Base-by-base conservation (phyloP, 2,113 vertebrate species). In the Caretta caretta region DNA sequence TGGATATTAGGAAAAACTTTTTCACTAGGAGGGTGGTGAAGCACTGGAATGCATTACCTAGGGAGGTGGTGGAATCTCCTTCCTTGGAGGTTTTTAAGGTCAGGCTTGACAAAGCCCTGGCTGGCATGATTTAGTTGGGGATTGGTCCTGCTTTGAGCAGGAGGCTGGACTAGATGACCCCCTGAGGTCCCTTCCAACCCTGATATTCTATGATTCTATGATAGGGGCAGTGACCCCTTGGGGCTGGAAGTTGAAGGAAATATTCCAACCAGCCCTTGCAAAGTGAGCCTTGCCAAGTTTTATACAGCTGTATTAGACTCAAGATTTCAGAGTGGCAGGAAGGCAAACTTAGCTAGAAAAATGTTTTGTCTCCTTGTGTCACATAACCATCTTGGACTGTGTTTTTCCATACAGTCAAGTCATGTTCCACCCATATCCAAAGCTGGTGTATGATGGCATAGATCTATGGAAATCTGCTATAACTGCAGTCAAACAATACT, bases 311-410 rank as follows among this genome's bases (percentile, higher is more conserved):
- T 65, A 13, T 65, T 65, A 81, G 94, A 95, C 92, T 91, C 92
- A 96, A 90, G 79, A 38, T 78, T 97, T 96, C 76, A 87, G 92
- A 88, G 79, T 87, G 86, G 35, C 87, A 94, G 83, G 81, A 95
- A 86, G 93, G 89, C 79, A 91, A 93, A 92, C 97, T 95, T 92
- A 94, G 25, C 53, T n/a, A 20, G 50, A 46, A 92, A 91, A 97
- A 69, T 85, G 95, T 91, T 96, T 92, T 95, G 92, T 54, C 51
- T 27, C 22, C 51, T 82, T 8, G 31, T 82, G 35, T 96, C 93
- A 94, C 92, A 54, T 3, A 2, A 6, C 20, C 35, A 22, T 48
- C 16, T 87, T 84, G 51, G 13, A 35, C 14, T 35, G 84, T 91
- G 87, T 90, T 97, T 80, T 87, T 53, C 46, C 62, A 54, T 27